Percentiles rank a stretch among this genome's conserved stretches.
These are phyloP conservation scores for Salpingus planirostris DNA, from an alignment of 2,888 invertebrate genomes.

Conservation along the genomic window DNA sequence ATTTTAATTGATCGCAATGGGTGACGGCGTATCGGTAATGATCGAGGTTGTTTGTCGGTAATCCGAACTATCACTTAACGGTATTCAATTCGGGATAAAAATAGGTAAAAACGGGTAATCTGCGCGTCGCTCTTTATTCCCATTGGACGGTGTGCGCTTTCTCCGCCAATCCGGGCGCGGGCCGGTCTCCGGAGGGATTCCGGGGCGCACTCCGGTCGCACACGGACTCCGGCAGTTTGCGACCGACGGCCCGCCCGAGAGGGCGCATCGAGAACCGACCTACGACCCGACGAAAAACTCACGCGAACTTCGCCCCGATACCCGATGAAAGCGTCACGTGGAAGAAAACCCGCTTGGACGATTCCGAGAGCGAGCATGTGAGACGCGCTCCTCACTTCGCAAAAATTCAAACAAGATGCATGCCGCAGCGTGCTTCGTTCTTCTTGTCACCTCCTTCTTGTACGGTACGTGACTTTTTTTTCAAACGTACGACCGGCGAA, in stretches of 20 bases:
- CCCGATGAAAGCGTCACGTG: too few relatives aligned
- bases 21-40: too few relatives aligned
- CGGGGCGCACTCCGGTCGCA: conserved; percentile 13
- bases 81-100: conserved; percentile 1
- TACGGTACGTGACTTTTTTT: conserved; percentile 27
- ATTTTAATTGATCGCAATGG: too few relatives aligned
- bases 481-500: too few relatives aligned
- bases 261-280: too few relatives aligned
- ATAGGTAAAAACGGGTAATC: conserved; percentile 24
- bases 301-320: conserved; percentile 15
- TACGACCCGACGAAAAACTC: too few relatives aligned
- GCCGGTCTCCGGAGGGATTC: conserved; percentile 17
- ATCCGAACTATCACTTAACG: conserved; percentile 1
- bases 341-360: too few relatives aligned
- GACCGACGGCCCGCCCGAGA: conserved; percentile 13
- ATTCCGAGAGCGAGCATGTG: too few relatives aligned
- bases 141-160: conserved; percentile 30
- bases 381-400: conserved; percentile 18
- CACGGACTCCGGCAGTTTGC: conserved; percentile 26
- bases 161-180: conserved; percentile 29
- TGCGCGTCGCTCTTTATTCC: conserved; percentile 29
- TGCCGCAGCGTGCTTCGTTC: conserved; percentile 27
- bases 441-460: conserved; percentile 29
- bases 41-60: too few relatives aligned
- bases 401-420: conserved; percentile 31